Evolutionary conservation across 2,797 vertebrate species (phyloP).

Genomic region (Eulemur rubriventer): DNA sequence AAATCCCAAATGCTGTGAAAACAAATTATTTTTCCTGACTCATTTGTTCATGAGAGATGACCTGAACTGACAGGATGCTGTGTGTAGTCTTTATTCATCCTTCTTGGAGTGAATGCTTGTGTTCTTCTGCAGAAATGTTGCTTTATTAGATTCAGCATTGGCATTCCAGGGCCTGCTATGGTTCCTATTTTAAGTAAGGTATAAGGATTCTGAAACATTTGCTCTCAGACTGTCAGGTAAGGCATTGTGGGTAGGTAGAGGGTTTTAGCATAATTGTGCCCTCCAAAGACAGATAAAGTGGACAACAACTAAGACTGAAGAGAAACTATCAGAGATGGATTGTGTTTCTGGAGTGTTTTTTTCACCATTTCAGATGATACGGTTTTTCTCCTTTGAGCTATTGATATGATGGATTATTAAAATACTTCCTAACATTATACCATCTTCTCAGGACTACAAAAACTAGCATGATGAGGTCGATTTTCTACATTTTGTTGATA

Average conservation of each 20-base stretch:
- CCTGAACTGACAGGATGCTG: neutral
- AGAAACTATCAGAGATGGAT: neutral
- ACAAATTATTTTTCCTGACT: neutral
- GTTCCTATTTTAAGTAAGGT: neutral
- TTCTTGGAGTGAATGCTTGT: neutral
- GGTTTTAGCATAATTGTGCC: neutral
- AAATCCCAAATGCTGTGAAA: neutral
- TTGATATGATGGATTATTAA: neutral
- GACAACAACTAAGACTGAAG: neutral
- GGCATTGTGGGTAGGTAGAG: neutral
- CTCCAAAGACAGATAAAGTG: neutral
- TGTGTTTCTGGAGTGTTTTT: neutral
- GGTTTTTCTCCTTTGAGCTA: neutral
- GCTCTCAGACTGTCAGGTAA: neutral
- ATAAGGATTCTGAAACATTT: neutral
- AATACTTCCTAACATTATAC: neutral
- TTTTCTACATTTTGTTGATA: neutral
- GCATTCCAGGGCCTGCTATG: neutral
- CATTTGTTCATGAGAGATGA: neutral
- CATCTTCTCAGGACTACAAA: neutral
- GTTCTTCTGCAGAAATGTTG: neutral
- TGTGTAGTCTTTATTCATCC: neutral
- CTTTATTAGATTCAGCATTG: neutral
- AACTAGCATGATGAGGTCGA: neutral
- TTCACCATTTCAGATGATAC: neutral